Conservation (phyloP, 2,797 vertebrate genomes). For the Lagorchestes hirsutus region DNA sequence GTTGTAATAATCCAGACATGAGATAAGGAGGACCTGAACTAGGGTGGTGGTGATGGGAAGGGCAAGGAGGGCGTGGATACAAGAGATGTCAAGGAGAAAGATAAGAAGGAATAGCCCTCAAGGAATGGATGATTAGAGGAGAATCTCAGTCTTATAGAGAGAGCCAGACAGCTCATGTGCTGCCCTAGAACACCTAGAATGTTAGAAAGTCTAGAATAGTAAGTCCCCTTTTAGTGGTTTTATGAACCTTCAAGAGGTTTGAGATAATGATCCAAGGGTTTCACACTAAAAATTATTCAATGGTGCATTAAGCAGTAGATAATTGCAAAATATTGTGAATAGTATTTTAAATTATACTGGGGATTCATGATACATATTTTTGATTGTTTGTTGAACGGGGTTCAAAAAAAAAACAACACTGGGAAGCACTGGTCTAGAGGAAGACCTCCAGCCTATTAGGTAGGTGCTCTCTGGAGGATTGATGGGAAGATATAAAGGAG, state of each 20-base stretch:
- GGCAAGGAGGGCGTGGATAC: not conserved
- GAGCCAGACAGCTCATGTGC: not conserved
- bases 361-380: not conserved
- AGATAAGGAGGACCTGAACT: not conserved
- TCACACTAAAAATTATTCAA: not conserved
- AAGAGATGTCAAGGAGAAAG: not conserved
- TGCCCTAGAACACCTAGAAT: not conserved
- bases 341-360: not conserved
- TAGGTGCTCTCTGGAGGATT: not conserved
- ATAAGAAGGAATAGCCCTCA: not conserved
- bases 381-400: not conserved
- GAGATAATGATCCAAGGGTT: not conserved
- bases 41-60: not conserved
- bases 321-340: not conserved
- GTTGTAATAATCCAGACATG: not conserved
- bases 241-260: not conserved
- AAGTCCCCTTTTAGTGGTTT: not conserved
- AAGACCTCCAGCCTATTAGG: not conserved
- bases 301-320: not conserved
- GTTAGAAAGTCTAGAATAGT: not conserved
- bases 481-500: not conserved
- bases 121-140: not conserved
- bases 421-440: not conserved
- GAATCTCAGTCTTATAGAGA: not conserved
- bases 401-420: not conserved